A percentile compares a stretch with the other conserved stretches of the same genome.
These are phyloP conservation scores for Yponomeuta sedellus DNA, from an alignment of 2,888 invertebrate genomes.

Conservation along the genomic window DNA sequence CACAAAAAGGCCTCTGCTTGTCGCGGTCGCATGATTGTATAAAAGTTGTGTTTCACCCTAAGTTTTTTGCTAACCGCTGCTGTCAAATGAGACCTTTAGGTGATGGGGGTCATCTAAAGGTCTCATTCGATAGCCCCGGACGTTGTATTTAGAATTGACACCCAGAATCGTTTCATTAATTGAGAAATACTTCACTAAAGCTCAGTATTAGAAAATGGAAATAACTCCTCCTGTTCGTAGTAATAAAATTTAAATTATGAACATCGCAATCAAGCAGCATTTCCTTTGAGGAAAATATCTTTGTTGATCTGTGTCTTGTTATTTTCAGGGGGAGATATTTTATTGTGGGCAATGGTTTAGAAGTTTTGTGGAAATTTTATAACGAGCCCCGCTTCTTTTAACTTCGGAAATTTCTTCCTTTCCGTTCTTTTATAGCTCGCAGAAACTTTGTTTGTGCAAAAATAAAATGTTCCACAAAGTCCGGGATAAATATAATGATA, in stretches of 20 bases:
- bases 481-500: slow-evolving; percentile 24
- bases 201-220: neutral
- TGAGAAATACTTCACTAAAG: neutral
- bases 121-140: too few species aligned
- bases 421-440: slow-evolving; percentile 24
- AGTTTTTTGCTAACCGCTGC: too few species aligned
- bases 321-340: slow-evolving; percentile 36
- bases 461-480: slow-evolving; percentile 23
- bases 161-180: too few species aligned
- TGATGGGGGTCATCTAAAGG: too few species aligned
- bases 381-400: slow-evolving; percentile 33
- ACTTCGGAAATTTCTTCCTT: slow-evolving; percentile 23
- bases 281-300: slow-evolving; percentile 45
- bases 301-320: slow-evolving; percentile 50
- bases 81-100: too few species aligned
- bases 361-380: slow-evolving; percentile 37
- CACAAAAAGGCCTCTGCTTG: too few species aligned
- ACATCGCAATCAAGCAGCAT: slow-evolving; percentile 40
- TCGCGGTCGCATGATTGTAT: too few species aligned
- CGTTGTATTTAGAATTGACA: too few species aligned
- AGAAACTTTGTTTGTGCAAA: slow-evolving; percentile 19
- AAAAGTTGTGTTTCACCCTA: too few species aligned
- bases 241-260: slow-evolving; percentile 47
- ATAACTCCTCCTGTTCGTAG: neutral
- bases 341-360: slow-evolving; percentile 38